Evolutionary conservation across 2,113 vertebrate genomes (phyloP).

Genomic region (Scatophagus argus): DNA sequence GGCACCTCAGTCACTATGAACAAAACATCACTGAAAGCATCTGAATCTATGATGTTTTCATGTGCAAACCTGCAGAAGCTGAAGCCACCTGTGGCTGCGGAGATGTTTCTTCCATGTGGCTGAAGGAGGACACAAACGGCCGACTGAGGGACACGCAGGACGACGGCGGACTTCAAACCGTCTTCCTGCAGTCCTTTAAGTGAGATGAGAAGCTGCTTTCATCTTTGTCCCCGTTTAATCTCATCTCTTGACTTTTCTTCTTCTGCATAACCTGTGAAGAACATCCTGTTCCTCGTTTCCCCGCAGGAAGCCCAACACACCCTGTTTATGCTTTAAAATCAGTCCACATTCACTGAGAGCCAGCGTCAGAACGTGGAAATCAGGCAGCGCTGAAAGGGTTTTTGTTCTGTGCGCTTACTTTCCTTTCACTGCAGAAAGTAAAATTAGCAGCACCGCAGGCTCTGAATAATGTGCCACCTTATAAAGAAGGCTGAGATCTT

Average conservation of each 20-base stretch:
- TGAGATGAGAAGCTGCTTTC: slow-evolving; percentile 12
- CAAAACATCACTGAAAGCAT: too few relatives aligned
- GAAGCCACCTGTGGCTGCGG: background rate
- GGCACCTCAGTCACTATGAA: background rate
- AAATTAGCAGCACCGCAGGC: background rate
- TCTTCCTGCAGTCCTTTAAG: background rate
- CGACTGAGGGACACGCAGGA: background rate
- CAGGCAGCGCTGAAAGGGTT: background rate
- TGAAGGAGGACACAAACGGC: too few relatives aligned
- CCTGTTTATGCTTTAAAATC: background rate
- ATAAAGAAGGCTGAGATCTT: background rate
- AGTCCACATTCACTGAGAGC: background rate
- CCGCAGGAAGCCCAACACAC: slow-evolving; percentile 13
- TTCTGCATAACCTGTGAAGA: slow-evolving; percentile 10
- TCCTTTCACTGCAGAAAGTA: background rate
- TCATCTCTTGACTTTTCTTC: background rate
- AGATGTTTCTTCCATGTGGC: too few relatives aligned
- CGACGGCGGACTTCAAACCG: background rate
- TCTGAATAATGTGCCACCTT: background rate
- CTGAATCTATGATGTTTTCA: too few relatives aligned
- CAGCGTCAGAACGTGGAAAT: background rate
- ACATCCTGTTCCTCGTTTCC: slow-evolving; percentile 17
- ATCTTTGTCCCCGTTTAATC: slow-evolving; percentile 23
- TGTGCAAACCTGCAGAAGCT: background rate
- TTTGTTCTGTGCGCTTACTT: too few relatives aligned